phyloP scores from a whole-genome alignment of 1,140 invertebrate species.

The Penaeus indicus region DNA sequence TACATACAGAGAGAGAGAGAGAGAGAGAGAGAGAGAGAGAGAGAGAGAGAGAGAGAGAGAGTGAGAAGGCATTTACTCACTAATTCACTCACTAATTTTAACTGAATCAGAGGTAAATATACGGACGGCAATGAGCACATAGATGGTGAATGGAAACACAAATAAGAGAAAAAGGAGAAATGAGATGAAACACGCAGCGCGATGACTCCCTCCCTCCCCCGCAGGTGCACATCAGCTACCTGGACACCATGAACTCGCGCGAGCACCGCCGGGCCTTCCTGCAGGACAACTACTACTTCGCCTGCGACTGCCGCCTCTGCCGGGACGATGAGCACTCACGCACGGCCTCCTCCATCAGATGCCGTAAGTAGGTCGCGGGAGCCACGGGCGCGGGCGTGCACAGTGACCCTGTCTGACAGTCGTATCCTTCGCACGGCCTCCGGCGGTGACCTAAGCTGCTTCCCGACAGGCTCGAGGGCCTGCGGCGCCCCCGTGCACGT shows the following conservation, averaged over 20 bases:
- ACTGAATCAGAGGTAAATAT: too few species aligned
- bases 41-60: background rate
- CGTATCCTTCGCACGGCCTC: too few species aligned
- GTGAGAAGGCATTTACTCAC: background rate
- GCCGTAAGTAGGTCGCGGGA: slow-evolving; percentile 10
- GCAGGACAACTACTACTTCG: slow-evolving; percentile 32
- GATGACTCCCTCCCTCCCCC: background rate
- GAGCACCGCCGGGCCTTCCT: slow-evolving; percentile 26
- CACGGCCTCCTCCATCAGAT: slow-evolving; percentile 26
- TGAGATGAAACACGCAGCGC: background rate
- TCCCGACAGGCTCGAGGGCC: slow-evolving; percentile 12
- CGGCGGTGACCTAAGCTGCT: background rate
- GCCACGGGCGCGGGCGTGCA: too few species aligned
- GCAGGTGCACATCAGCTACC: slow-evolving; percentile 49
- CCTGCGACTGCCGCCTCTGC: slow-evolving; percentile 55
- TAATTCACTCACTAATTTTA: too few species aligned
- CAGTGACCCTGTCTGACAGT: too few species aligned
- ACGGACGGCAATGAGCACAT: too few species aligned
- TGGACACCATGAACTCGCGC: slow-evolving; percentile 41
- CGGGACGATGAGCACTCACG: slow-evolving; percentile 20
- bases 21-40: background rate
- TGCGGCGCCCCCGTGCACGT: slow-evolving; percentile 41
- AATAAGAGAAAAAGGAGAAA: background rate
- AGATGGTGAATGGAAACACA: too few species aligned
- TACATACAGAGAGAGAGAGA: background rate